Evolutionary conservation across 2,113 vertebrate genomes (phyloP).

Genomic region (Nibea albiflora): DNA sequence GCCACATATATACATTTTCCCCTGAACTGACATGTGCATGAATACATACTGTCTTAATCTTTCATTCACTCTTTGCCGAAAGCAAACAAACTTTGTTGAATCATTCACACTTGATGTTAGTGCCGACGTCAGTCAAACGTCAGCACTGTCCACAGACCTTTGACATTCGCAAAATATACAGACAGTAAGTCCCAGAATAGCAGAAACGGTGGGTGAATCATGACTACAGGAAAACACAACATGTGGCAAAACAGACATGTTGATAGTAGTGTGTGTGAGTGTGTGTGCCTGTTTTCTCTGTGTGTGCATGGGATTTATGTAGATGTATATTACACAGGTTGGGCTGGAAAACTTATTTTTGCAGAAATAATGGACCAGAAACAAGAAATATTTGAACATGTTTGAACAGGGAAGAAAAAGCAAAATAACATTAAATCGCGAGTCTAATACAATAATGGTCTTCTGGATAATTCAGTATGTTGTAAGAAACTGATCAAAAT

Average conservation of each 20-base stretch:
- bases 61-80: background rate
- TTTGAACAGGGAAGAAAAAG: background rate
- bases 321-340: constrained; percentile 18
- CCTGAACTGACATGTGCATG: background rate
- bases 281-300: constrained; percentile 20
- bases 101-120: background rate
- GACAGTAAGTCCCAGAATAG: constrained; percentile 37
- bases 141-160: constrained; percentile 34
- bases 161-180: constrained; percentile 63
- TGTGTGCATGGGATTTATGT: constrained; percentile 16
- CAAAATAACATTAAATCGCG: background rate
- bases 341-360: background rate
- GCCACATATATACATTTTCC: no score
- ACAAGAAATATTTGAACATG: background rate
- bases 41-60: background rate
- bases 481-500: background rate
- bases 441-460: background rate
- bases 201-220: constrained; percentile 48
- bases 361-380: background rate
- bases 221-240: constrained; percentile 28
- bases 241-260: constrained; percentile 39
- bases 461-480: background rate
- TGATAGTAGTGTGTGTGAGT: constrained; percentile 40
- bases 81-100: background rate
- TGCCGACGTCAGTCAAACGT: constrained; percentile 13